These are phyloP conservation scores for Amazona vittata DNA, from an alignment of 2,113 vertebrate species.

Conservation along the genomic window DNA sequence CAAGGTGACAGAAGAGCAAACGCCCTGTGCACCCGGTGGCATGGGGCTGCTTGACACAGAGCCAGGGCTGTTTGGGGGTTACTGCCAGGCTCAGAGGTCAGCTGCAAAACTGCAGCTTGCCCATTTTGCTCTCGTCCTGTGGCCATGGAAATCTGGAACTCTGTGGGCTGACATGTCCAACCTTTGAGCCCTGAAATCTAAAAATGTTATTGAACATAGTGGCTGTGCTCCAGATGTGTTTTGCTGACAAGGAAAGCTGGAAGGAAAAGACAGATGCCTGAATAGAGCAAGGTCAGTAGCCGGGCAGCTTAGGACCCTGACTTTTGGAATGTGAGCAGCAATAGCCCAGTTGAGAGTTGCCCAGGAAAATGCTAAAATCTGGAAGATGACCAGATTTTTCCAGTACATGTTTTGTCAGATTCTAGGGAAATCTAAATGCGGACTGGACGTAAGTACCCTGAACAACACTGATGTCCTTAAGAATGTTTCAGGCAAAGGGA, in stretches of 20 bases:
- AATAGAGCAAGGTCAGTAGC: background rate
- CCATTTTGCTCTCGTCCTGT: background rate
- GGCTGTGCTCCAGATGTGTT: background rate
- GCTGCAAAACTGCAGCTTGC: background rate
- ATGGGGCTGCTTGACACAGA: rapidly evolving
- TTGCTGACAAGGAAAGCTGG: background rate
- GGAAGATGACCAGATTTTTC: background rate
- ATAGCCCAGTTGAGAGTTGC: background rate
- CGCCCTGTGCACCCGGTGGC: rapidly evolving
- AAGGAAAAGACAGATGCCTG: background rate
- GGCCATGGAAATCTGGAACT: background rate
- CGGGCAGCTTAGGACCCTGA: background rate
- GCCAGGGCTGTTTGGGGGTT: rapidly evolving
- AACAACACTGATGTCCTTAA: background rate
- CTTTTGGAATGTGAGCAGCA: background rate
- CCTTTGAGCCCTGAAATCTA: background rate
- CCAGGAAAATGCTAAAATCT: background rate
- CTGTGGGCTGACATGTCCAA: rapidly evolving
- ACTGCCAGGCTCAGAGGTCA: background rate
- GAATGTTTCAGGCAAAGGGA: background rate
- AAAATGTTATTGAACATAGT: background rate
- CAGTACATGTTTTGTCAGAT: background rate
- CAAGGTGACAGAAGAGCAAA: rapidly evolving
- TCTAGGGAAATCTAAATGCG: background rate
- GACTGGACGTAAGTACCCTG: background rate